These are phyloP conservation scores for Mamestra configurata DNA, from an alignment of 1,140 invertebrate genomes.

Conservation along the genomic window DNA sequence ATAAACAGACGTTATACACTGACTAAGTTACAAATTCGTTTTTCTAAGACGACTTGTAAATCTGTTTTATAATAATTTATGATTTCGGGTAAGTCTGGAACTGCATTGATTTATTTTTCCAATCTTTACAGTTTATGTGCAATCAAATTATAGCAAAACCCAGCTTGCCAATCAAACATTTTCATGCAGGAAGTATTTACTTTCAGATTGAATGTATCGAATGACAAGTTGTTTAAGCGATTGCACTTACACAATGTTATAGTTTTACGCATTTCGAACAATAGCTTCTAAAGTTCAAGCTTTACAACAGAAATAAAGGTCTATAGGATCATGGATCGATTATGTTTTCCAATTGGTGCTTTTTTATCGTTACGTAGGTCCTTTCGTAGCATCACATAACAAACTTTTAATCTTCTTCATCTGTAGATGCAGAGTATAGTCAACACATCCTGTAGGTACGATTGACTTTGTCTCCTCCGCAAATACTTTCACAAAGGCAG, in stretches of 20 bases:
- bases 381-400: background rate
- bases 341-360: background rate
- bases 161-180: background rate
- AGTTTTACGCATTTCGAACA: slow-evolving; percentile 33
- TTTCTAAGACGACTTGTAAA: background rate
- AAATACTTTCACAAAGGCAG: background rate
- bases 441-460: background rate
- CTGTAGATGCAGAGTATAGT: background rate
- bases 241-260: slow-evolving; percentile 28
- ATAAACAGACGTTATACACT: slow-evolving; percentile 18
- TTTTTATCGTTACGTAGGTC: background rate
- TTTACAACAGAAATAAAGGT: slow-evolving; percentile 25
- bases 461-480: background rate
- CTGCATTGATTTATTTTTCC: background rate
- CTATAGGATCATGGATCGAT: slow-evolving; percentile 18
- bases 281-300: slow-evolving; percentile 17
- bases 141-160: background rate
- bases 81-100: background rate
- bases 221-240: slow-evolving; percentile 27
- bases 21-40: slow-evolving; percentile 9
- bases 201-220: slow-evolving; percentile 5
- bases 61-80: background rate
- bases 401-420: background rate
- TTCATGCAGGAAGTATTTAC: slow-evolving; percentile 18
- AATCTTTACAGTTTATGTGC: no score